Evolutionary conservation across 2,888 invertebrate species (phyloP).

Genomic region (Mongoloraphidia duomilia): DNA sequence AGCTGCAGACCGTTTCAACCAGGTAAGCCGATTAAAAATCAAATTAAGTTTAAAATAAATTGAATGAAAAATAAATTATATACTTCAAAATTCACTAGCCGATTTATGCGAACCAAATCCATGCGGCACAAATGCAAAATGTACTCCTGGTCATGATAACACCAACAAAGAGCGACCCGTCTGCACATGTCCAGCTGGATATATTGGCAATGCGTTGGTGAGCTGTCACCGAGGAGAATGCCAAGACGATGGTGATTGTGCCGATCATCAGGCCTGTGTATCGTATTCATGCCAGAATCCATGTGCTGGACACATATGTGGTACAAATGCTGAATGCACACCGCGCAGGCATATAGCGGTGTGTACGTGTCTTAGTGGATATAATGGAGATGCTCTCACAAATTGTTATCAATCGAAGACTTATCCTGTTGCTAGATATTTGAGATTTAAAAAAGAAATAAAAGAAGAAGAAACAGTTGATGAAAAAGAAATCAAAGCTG

Average conservation of each 20-base stretch:
- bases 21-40: constrained; percentile 33
- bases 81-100: constrained; percentile 31
- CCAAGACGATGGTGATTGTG: constrained; percentile 58
- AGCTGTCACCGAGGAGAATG: constrained; percentile 69
- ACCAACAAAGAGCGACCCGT: constrained; percentile 71
- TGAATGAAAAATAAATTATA: not conserved
- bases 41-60: not conserved
- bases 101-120: constrained; percentile 78
- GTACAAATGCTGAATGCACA: constrained; percentile 59
- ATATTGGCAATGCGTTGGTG: constrained; percentile 60
- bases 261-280: constrained; percentile 60
- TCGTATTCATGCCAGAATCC: constrained; percentile 55
- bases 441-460: too few relatives aligned
- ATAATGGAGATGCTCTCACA: constrained; percentile 41
- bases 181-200: constrained; percentile 67
- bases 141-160: constrained; percentile 71
- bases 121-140: constrained; percentile 65
- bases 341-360: constrained; percentile 65
- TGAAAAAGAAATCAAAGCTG: too few relatives aligned
- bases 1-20: constrained; percentile 69
- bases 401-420: constrained; percentile 27
- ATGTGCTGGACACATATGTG: constrained; percentile 59
- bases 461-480: too few relatives aligned
- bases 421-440: too few relatives aligned
- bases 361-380: constrained; percentile 63